Evolutionary conservation across 1,140 invertebrate species (phyloP), one percentile per base, ranked within the genome.

Genomic region (Heliconius congener): DNA sequence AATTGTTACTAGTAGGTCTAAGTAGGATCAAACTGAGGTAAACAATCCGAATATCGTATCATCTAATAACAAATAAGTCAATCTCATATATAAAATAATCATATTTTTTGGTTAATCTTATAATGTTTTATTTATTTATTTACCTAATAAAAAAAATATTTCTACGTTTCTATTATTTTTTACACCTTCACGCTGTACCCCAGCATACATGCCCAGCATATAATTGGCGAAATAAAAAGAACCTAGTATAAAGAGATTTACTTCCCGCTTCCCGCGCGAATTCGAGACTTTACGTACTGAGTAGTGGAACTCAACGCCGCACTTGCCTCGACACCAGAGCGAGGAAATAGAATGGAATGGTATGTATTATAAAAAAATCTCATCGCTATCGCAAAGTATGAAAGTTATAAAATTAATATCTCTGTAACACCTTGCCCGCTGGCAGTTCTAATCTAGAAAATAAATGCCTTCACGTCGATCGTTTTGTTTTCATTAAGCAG

Each of bases 1-100:
- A 88, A 87, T 77, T 73, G 78, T 84, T 81, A 71, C 39, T 39
- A 77, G 76, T 79, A 81, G 77, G 50, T 71, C 86, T 85, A 86
- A 88, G 87, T 88, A 86, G 74, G 78, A 81, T 84, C 84, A 86
- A 86, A 87, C 85, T 83, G 84, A 72, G 82, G 82, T 76, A 5
- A 74, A 80, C 77, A 83, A 83, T 81, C 42, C 73, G 77, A 77
- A 75, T 80, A 77, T 74, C 2, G 30, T 30, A 30, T 30, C 30
- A 30, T 2, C 30, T 30, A 30, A 1, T 30, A 30, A 30, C 2
- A 30, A 30, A 66, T 52, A 52, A 52, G 6, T 46, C 50, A 52
- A 52, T 52, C 50, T 52, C 2, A 23, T 57, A 57, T 57, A 11
- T 57, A 19, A 1, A 2, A 11, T 19, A 1, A 57, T n/a, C 13